A percentile compares a stretch with the other conserved stretches of the same genome.
Evolutionary conservation across 2,797 vertebrate species (phyloP).

Genomic region (Neosilurus hyrtlii): DNA sequence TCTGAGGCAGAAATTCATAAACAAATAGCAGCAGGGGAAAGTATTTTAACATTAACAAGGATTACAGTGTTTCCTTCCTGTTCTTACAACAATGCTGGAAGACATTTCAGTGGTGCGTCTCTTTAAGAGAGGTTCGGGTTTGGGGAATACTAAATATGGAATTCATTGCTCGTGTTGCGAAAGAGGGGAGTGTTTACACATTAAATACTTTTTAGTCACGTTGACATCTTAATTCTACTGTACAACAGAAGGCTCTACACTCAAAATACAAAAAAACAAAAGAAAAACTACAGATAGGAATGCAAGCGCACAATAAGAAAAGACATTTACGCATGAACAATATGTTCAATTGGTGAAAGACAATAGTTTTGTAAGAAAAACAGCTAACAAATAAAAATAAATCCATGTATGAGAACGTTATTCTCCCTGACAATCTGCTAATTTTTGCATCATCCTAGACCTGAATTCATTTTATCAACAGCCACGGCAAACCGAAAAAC

Average conservation of each 20-base stretch:
- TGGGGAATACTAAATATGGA: slow-evolving; percentile 47
- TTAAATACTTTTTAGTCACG: slow-evolving; percentile 52
- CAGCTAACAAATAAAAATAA: slow-evolving; percentile 5
- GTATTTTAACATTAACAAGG: slow-evolving; percentile 21
- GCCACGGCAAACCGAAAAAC: neutral
- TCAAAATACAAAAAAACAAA: neutral
- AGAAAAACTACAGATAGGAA: neutral
- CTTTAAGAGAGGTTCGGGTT: slow-evolving; percentile 38
- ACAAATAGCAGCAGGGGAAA: neutral
- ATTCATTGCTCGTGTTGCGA: slow-evolving; percentile 35
- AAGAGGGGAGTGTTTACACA: slow-evolving; percentile 25
- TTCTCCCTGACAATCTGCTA: neutral
- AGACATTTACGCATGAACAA: neutral
- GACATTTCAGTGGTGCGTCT: slow-evolving; percentile 13
- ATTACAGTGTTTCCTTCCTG: slow-evolving; percentile 40
- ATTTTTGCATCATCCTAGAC: neutral
- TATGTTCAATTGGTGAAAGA: neutral
- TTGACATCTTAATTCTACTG: slow-evolving; percentile 61
- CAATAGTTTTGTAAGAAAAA: neutral
- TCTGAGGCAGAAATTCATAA: neutral
- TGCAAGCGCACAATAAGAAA: neutral
- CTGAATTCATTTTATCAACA: neutral
- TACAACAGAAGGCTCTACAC: slow-evolving; percentile 1
- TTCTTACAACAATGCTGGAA: slow-evolving; percentile 9
- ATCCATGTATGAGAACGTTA: neutral